These are phyloP conservation scores for Microchirus variegatus DNA, from an alignment of 2,797 vertebrate genomes.

Conservation along the genomic window DNA sequence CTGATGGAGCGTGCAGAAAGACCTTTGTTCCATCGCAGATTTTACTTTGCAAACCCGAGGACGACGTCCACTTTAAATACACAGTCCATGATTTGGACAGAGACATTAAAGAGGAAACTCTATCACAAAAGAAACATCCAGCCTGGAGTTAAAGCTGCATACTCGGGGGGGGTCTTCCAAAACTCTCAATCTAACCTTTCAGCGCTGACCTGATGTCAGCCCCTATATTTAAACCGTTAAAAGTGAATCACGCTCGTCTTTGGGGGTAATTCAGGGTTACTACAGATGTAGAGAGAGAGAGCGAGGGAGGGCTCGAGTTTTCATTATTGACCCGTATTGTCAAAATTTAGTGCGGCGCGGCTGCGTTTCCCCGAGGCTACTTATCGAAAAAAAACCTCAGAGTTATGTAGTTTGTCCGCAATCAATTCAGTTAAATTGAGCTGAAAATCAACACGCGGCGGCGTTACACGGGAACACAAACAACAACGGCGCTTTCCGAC, in stretches of 20 bases:
- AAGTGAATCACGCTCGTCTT: conserved; percentile 2
- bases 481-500: conserved; percentile 26
- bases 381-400: conserved; percentile 59
- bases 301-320: conserved; percentile 16
- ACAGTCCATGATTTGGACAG: too few relatives aligned
- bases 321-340: conserved; percentile 47
- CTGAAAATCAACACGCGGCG: conserved; percentile 66
- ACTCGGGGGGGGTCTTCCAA: too few relatives aligned
- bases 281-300: conserved; percentile 19
- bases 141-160: too few relatives aligned
- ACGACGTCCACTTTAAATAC: too few relatives aligned
- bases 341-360: conserved; percentile 42
- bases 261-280: conserved; percentile 15
- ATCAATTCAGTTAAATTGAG: conserved; percentile 64
- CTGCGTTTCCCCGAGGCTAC: conserved; percentile 37
- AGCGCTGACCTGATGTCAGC: too few relatives aligned
- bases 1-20: too few relatives aligned
- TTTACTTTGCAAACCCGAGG: too few relatives aligned
- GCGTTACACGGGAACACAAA: conserved; percentile 40
- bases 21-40: too few relatives aligned
- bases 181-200: too few relatives aligned
- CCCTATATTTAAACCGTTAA: conserved; percentile 7
- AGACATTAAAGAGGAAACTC: too few relatives aligned
- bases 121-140: too few relatives aligned
- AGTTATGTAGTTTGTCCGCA: conserved; percentile 47